A percentile compares a stretch with the other conserved stretches of the same genome.
Evolutionary conservation across 2,797 vertebrate species (phyloP).

Genomic region (Enteromius radiatus): DNA sequence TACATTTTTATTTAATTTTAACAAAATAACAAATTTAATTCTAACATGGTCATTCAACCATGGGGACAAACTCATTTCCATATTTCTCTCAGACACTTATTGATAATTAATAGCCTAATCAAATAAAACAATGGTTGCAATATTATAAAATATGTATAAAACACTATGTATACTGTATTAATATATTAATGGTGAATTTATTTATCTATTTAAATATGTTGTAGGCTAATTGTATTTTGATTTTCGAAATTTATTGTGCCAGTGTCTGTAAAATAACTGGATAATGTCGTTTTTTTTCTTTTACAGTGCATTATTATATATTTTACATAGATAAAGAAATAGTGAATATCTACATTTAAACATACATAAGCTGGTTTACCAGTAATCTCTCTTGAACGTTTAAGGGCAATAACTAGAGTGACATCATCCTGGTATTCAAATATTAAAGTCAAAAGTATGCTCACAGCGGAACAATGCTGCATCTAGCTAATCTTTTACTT

Average conservation of each 20-base stretch:
- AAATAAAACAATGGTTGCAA: background rate
- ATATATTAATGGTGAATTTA: background rate
- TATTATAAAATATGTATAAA: background rate
- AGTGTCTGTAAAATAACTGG: too few relatives aligned
- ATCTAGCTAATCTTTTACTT: constrained; percentile 50
- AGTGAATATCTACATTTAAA: too few relatives aligned
- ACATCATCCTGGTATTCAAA: constrained; percentile 50
- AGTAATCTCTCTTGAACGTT: constrained; percentile 10
- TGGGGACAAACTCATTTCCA: background rate
- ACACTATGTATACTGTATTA: too few relatives aligned
- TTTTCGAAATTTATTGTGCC: too few relatives aligned
- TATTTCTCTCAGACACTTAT: background rate
- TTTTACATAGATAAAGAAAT: too few relatives aligned
- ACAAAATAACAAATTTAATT: background rate
- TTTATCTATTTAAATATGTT: background rate
- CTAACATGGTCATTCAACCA: too few relatives aligned
- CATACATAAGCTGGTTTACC: too few relatives aligned
- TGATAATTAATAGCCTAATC: background rate
- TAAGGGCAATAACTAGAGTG: constrained; percentile 32
- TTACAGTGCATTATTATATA: too few relatives aligned
- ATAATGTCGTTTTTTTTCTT: background rate
- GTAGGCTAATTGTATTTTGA: background rate
- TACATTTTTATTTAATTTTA: background rate
- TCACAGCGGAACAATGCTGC: constrained; percentile 22
- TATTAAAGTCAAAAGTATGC: constrained; percentile 25